Evolutionary conservation across 2,113 vertebrate genomes (phyloP).

Genomic region (Tenrec ecaudatus): DNA sequence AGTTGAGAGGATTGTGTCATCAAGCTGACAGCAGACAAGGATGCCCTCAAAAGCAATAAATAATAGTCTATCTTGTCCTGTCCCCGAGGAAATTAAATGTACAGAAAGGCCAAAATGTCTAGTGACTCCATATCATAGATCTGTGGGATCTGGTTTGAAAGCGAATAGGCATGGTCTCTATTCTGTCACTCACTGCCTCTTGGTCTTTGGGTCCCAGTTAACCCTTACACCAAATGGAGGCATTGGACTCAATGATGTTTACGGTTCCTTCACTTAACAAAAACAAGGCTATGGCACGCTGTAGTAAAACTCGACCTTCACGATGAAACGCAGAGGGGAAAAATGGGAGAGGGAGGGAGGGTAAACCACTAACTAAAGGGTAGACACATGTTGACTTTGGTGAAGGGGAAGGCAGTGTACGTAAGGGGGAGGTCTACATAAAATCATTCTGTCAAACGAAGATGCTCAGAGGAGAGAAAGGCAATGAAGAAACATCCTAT

Average conservation of each 20-base stretch:
- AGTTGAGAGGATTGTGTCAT: conserved; percentile 19
- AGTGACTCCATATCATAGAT: conserved; percentile 34
- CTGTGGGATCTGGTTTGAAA: background rate
- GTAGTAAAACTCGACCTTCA: background rate
- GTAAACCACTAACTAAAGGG: too few relatives aligned
- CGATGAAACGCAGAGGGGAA: background rate
- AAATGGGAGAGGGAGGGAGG: too few relatives aligned
- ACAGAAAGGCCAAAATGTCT: background rate
- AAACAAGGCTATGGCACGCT: background rate
- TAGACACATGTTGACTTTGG: too few relatives aligned
- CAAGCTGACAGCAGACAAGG: background rate
- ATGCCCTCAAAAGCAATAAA: conserved; percentile 40
- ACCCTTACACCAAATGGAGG: background rate
- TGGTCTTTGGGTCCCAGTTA: background rate
- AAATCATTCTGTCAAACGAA: too few relatives aligned
- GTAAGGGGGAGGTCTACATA: too few relatives aligned
- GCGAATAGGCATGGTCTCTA: background rate
- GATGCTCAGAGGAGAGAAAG: too few relatives aligned
- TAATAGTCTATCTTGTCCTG: background rate
- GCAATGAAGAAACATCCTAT: too few relatives aligned
- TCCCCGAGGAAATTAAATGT: conserved; percentile 13
- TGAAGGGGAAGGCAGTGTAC: too few relatives aligned
- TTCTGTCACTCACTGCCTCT: background rate
- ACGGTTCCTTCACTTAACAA: conserved; percentile 24
- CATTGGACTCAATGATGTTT: background rate